phyloP scores from a whole-genome alignment of 1,140 invertebrate genomes.

The Lanistes nyassanus region DNA sequence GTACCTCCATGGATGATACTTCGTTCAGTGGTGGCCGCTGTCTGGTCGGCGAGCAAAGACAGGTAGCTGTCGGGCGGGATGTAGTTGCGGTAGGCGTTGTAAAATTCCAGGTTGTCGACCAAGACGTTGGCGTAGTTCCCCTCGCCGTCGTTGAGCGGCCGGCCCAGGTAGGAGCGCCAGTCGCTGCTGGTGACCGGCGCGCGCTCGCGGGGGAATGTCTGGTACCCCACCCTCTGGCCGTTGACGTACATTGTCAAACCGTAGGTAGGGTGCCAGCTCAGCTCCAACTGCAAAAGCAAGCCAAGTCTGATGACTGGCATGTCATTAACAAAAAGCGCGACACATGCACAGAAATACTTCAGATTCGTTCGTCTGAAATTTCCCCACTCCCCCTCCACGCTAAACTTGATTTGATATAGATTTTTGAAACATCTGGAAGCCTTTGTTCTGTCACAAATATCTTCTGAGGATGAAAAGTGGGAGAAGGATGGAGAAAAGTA shows the following conservation, averaged over 20 bases:
- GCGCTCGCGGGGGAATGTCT: constrained; percentile 42
- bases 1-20: too few relatives aligned
- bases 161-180: constrained; percentile 35
- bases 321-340: too few relatives aligned
- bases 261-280: constrained; percentile 59
- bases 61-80: constrained; percentile 33
- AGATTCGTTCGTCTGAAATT: too few relatives aligned
- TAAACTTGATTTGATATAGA: too few relatives aligned
- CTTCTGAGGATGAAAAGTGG: too few relatives aligned
- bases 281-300: constrained; percentile 46
- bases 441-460: too few relatives aligned
- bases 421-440: too few relatives aligned
- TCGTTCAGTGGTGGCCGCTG: neutral
- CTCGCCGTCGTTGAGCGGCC: constrained; percentile 16
- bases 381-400: too few relatives aligned
- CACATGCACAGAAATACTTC: too few relatives aligned
- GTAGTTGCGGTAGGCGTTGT: constrained; percentile 52
- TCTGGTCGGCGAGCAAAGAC: neutral
- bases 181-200: constrained; percentile 41
- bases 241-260: constrained; percentile 59
- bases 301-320: neutral
- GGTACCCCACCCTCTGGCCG: constrained; percentile 46
- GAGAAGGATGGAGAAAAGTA: neutral
- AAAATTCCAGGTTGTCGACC: constrained; percentile 57
- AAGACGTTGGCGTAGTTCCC: constrained; percentile 51